These are phyloP conservation scores for Hormiphora californensis DNA, from an alignment of 37 sponge, comb jelly and placozoan species.

Conservation along the genomic window DNA sequence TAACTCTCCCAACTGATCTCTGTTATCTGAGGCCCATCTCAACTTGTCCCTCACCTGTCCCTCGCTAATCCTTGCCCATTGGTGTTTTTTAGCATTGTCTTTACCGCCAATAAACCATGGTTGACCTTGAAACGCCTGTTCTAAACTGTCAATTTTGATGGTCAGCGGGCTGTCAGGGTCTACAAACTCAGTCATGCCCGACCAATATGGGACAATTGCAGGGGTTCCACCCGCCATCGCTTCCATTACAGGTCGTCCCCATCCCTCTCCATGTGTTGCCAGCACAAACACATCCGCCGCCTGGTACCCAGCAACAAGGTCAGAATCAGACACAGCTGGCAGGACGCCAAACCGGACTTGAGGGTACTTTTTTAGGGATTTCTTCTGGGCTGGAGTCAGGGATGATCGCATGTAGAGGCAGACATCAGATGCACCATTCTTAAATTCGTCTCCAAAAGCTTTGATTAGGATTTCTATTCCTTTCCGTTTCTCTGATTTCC, in stretches of 20 bases:
- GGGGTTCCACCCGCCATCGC: slow-evolving; percentile 39
- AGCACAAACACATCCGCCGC: slow-evolving; percentile 30
- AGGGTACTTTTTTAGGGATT: background rate
- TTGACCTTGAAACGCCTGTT: background rate
- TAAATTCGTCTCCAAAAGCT: background rate
- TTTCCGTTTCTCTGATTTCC: background rate
- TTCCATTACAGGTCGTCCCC: slow-evolving; percentile 43
- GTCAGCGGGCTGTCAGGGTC: background rate
- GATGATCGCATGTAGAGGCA: background rate
- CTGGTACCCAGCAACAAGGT: no score
- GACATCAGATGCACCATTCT: background rate
- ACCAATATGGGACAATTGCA: slow-evolving; percentile 20
- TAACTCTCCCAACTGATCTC: background rate
- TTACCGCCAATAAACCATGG: no score
- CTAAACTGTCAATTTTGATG: background rate
- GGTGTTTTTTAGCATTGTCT: no score
- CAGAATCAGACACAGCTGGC: no score
- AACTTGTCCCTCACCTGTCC: background rate
- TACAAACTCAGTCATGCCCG: slow-evolving; percentile 17
- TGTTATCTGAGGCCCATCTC: background rate
- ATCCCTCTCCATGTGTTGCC: slow-evolving; percentile 9
- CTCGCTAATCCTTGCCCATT: background rate
- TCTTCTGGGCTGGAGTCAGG: background rate
- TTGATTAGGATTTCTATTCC: slow-evolving; percentile 3
- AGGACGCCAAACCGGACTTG: no score